Conservation (phyloP, 2,797 vertebrate species). For the Siniperca scherzeri region DNA sequence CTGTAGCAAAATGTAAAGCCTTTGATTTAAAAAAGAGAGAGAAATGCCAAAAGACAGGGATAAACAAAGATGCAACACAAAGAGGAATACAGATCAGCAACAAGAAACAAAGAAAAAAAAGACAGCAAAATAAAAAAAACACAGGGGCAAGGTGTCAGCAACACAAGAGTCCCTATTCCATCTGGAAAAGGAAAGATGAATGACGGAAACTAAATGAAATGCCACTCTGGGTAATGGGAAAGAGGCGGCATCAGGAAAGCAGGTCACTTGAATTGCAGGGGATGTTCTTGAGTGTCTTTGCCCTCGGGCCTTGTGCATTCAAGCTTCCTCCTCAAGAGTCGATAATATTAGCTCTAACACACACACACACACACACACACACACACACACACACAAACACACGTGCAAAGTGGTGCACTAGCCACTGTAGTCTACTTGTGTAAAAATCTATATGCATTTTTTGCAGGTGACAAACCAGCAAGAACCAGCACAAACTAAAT, state of each 20-base stretch:
- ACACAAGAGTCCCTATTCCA: slow-evolving; percentile 45
- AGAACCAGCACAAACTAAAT: slow-evolving; percentile 3
- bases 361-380: slow-evolving; percentile 37
- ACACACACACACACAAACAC: neutral
- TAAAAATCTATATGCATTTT: slow-evolving; percentile 22
- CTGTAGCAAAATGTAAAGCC: neutral
- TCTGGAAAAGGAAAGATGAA: slow-evolving; percentile 76
- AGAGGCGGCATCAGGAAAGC: slow-evolving; percentile 69
- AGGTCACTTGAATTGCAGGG: slow-evolving; percentile 83
- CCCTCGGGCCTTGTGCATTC: slow-evolving; percentile 68
- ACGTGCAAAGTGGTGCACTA: neutral
- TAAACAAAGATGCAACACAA: neutral
- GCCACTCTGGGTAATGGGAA: slow-evolving; percentile 82
- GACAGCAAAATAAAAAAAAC: slow-evolving; percentile 11
- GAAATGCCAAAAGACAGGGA: neutral
- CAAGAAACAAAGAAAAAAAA: neutral
- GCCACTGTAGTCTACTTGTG: slow-evolving; percentile 21
- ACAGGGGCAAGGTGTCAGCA: slow-evolving; percentile 38
- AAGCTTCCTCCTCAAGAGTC: slow-evolving; percentile 68
- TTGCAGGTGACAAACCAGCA: slow-evolving; percentile 27
- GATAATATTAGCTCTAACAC: slow-evolving; percentile 67
- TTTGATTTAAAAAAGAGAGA: neutral
- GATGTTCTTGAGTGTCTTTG: slow-evolving; percentile 82
- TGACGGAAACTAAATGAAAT: slow-evolving; percentile 84
- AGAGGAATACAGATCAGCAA: neutral